Conservation (phyloP, 2,888 invertebrate genomes). For the Philereme vetulata region DNA sequence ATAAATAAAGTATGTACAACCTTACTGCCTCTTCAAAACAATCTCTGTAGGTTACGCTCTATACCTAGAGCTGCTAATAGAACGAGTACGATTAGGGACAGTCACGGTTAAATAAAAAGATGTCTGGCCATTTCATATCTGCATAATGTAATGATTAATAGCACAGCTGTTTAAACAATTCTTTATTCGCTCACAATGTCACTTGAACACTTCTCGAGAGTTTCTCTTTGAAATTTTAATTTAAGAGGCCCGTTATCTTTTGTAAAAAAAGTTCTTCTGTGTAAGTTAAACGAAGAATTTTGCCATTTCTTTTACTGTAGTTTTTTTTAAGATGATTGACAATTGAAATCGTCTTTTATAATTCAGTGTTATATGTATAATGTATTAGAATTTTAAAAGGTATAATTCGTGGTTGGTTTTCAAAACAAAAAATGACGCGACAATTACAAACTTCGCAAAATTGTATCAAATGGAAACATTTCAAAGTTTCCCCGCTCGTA, state of each 20-base stretch:
- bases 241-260: constrained; percentile 32
- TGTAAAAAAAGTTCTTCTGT: constrained; percentile 31
- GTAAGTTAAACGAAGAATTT: constrained; percentile 11
- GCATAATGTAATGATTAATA: constrained; percentile 30
- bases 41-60: too few relatives aligned
- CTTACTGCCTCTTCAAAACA: too few relatives aligned
- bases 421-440: too few relatives aligned
- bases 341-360: constrained; percentile 3
- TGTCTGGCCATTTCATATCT: constrained; percentile 17
- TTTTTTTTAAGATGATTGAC: constrained; percentile 3
- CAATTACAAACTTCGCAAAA: constrained; percentile 31
- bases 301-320: constrained; percentile 9
- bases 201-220: constrained; percentile 32
- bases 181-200: constrained; percentile 30
- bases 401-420: neutral
- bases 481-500: constrained; percentile 44
- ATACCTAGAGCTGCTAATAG: constrained; percentile 1
- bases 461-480: constrained; percentile 55
- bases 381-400: too few relatives aligned
- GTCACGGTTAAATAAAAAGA: constrained; percentile 21
- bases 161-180: constrained; percentile 38
- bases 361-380: too few relatives aligned
- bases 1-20: too few relatives aligned
- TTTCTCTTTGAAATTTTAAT: constrained; percentile 37
- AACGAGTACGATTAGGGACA: constrained; percentile 35